Evolutionary conservation across 2,888 invertebrate species (phyloP).

Genomic region (Xestia ashworthii): DNA sequence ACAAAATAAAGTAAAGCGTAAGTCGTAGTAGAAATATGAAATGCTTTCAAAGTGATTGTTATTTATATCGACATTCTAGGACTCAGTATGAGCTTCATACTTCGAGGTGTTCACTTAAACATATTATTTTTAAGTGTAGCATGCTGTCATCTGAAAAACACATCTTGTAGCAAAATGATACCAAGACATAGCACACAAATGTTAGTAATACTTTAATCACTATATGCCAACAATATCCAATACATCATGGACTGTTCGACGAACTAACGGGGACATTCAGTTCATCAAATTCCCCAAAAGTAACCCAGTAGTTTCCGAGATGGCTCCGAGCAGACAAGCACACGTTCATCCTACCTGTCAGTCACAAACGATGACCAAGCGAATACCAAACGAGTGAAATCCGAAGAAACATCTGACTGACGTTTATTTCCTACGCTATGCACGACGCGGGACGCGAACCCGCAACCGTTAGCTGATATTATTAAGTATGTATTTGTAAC

Average conservation of each 20-base stretch:
- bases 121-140: neutral
- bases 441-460: slow-evolving; percentile 62
- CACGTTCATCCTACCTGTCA: slow-evolving; percentile 49
- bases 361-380: slow-evolving; percentile 63
- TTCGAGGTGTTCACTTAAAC: too few species aligned
- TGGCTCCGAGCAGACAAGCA: slow-evolving; percentile 46
- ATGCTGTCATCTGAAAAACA: neutral
- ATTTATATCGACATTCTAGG: neutral
- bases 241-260: neutral
- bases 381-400: slow-evolving; percentile 53
- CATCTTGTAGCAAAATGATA: neutral
- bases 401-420: slow-evolving; percentile 57
- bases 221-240: neutral
- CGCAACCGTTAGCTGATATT: slow-evolving; percentile 57
- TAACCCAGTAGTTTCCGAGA: slow-evolving; percentile 57
- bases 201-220: neutral
- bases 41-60: neutral
- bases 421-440: slow-evolving; percentile 66
- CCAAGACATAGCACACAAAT: neutral
- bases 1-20: neutral
- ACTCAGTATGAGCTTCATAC: too few species aligned
- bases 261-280: neutral
- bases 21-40: neutral
- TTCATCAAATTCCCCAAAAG: slow-evolving; percentile 38
- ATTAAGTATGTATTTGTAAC: slow-evolving; percentile 53